Percentiles rank a stretch among this genome's conserved stretches.
Conservation (phyloP, 1,140 invertebrate genomes). For the Oreohelix idahoensis region DNA sequence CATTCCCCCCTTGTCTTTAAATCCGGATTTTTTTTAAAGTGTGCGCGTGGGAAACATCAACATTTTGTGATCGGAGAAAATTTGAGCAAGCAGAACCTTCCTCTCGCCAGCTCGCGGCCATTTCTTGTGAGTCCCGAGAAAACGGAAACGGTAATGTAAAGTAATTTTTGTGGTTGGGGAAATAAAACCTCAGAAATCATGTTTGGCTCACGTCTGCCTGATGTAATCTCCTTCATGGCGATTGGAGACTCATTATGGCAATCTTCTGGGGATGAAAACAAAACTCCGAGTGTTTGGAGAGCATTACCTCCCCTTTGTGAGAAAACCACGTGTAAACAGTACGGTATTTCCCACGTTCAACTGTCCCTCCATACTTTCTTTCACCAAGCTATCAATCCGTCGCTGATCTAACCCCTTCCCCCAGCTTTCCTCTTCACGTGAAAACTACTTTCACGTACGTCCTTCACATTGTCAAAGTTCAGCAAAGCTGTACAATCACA, state of each 20-base stretch:
- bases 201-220: background rate
- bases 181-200: conserved; percentile 7
- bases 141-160: conserved; percentile 8
- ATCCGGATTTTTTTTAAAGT: conserved; percentile 4
- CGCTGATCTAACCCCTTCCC: background rate
- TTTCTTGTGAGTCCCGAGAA: background rate
- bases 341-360: background rate
- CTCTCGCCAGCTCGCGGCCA: background rate
- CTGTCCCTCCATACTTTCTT: background rate
- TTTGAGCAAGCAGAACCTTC: background rate
- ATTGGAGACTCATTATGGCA: background rate
- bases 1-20: background rate
- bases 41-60: conserved; percentile 13
- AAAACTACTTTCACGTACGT: background rate
- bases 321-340: background rate
- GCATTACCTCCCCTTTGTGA: conserved; percentile 13
- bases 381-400: background rate
- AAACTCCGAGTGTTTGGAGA: conserved; percentile 4
- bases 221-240: background rate
- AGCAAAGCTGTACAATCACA: background rate
- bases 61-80: background rate
- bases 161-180: conserved; percentile 9
- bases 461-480: background rate
- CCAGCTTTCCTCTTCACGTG: background rate
- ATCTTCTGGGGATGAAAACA: background rate